Conservation (phyloP, 1,140 invertebrate species). For the Hermetia illucens region DNA sequence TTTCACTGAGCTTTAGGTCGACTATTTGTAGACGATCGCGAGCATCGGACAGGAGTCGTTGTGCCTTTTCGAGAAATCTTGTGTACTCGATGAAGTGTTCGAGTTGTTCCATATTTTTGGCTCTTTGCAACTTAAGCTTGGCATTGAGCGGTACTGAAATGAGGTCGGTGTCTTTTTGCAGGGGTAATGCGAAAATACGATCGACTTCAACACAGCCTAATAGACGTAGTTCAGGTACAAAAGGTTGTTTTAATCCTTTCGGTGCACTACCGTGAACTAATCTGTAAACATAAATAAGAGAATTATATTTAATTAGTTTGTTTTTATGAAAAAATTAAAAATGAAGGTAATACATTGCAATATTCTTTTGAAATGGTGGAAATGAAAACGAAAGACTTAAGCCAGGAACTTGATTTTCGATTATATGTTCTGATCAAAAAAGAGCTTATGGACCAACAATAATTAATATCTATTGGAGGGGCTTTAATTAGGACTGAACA, state of each 20-base stretch:
- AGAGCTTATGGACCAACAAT: no score
- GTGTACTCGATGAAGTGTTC: constrained; percentile 65
- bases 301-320: no score
- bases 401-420: no score
- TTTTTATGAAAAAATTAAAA: no score
- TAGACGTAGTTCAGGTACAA: constrained; percentile 70
- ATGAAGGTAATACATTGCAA: no score
- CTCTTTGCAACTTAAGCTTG: constrained; percentile 69
- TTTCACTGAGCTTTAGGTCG: constrained; percentile 58
- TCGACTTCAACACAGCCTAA: constrained; percentile 74
- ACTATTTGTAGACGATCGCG: constrained; percentile 70
- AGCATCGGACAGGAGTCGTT: constrained; percentile 62
- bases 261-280: constrained; percentile 76
- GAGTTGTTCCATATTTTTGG: constrained; percentile 70
- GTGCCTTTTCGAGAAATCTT: constrained; percentile 63
- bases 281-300: no score
- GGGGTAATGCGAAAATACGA: constrained; percentile 64
- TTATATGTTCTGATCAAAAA: no score
- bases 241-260: constrained; percentile 60
- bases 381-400: no score
- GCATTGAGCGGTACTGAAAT: constrained; percentile 72
- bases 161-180: constrained; percentile 65
- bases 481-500: no score
- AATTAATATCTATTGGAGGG: no score
- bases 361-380: no score